These are phyloP conservation scores for Temnopleurus reevesii DNA, from an alignment of 53 echinoderm and acorn worm genomes.

Conservation along the genomic window DNA sequence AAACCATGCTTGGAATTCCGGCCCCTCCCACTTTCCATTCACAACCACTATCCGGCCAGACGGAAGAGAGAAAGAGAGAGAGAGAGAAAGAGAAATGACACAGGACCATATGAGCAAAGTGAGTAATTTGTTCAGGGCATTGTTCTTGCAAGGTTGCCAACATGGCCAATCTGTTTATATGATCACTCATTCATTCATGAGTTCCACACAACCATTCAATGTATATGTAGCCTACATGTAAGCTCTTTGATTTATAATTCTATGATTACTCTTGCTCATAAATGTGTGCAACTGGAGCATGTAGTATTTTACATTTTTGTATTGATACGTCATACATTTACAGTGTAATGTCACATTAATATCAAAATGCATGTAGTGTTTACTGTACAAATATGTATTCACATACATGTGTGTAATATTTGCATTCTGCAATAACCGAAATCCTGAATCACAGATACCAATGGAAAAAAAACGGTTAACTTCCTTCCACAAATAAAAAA, in stretches of 20 bases:
- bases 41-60: neutral
- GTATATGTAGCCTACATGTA: neutral
- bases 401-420: too few relatives aligned
- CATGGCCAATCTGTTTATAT: neutral
- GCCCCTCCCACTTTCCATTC: constrained; percentile 28
- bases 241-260: too few relatives aligned
- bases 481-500: too few relatives aligned
- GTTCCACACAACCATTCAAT: neutral
- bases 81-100: too few relatives aligned
- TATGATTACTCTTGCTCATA: neutral
- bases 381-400: too few relatives aligned
- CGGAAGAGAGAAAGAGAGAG: too few relatives aligned
- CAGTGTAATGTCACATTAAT: too few relatives aligned
- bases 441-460: too few relatives aligned
- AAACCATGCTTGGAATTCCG: constrained; percentile 18
- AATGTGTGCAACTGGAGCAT: neutral
- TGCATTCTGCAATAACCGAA: too few relatives aligned
- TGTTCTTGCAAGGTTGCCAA: neutral
- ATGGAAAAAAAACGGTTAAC: too few relatives aligned
- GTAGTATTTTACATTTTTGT: neutral
- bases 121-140: neutral
- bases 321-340: too few relatives aligned
- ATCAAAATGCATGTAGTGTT: too few relatives aligned
- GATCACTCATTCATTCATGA: neutral
- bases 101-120: neutral